Percentiles rank a stretch among this genome's conserved stretches.
Conservation (phyloP, 2,888 invertebrate species). For the Clusia tigrina region DNA sequence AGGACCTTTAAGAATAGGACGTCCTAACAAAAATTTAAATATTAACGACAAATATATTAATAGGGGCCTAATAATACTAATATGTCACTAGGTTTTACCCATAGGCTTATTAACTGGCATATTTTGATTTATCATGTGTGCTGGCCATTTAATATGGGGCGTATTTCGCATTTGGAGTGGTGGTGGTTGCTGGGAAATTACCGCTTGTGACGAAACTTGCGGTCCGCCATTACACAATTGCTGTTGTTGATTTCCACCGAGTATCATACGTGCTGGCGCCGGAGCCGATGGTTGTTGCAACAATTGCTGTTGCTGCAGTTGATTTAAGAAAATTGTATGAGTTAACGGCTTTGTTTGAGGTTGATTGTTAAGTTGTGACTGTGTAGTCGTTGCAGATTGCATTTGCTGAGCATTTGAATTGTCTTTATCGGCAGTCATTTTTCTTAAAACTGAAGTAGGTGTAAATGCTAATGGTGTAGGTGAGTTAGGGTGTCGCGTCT, state of each 20-base stretch:
- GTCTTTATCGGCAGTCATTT: slow-evolving; percentile 93
- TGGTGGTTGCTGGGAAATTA: slow-evolving; percentile 34
- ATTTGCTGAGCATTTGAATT: slow-evolving; percentile 50
- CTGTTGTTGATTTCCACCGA: slow-evolving; percentile 51
- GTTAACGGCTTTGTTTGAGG: slow-evolving; percentile 28
- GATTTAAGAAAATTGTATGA: slow-evolving; percentile 33
- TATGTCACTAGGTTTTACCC: slow-evolving; percentile 37
- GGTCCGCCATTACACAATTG: slow-evolving; percentile 38
- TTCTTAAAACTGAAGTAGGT: slow-evolving; percentile 91
- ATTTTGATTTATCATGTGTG: slow-evolving; percentile 33
- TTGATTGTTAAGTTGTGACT: slow-evolving; percentile 30
- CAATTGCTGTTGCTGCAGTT: slow-evolving; percentile 40
- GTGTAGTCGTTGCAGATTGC: slow-evolving; percentile 31
- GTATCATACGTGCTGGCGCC: slow-evolving; percentile 59
- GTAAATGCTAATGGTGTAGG: slow-evolving; percentile 86
- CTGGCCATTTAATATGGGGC: slow-evolving; percentile 36
- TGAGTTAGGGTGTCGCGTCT: slow-evolving; percentile 61
- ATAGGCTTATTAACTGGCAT: slow-evolving; percentile 45
- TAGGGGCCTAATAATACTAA: not conserved
- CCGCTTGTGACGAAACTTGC: slow-evolving; percentile 45
- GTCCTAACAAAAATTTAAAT: too few relatives aligned
- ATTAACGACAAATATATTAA: not conserved
- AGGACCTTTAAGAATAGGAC: slow-evolving; percentile 62
- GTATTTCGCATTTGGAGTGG: slow-evolving; percentile 39
- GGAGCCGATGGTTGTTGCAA: slow-evolving; percentile 36